A percentile compares a stretch with the other conserved stretches of the same genome.
Conservation (phyloP, 2,888 invertebrate species). For the Netelia inedita region DNA sequence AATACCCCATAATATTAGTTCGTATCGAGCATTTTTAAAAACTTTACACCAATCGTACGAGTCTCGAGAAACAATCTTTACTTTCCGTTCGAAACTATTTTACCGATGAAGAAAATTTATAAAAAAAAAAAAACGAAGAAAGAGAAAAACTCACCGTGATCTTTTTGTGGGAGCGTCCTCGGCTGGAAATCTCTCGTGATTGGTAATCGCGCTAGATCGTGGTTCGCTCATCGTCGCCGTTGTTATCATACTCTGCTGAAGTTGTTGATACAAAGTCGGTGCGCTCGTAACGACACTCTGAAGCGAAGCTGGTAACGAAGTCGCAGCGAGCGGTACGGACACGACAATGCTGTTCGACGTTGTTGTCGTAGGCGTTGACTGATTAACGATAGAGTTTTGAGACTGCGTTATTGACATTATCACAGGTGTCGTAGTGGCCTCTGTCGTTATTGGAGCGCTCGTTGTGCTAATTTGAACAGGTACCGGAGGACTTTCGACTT, state of each 20-base stretch:
- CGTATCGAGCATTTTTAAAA: too few relatives aligned
- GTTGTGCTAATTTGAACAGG: conserved; percentile 75
- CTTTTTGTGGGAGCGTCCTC: conserved; percentile 85
- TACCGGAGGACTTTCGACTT: conserved; percentile 78
- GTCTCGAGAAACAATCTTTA: too few relatives aligned
- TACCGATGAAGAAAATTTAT: not conserved
- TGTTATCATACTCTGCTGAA: conserved; percentile 81
- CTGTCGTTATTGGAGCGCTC: conserved; percentile 75
- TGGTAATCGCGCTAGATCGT: conserved; percentile 81
- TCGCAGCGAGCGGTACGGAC: conserved; percentile 88
- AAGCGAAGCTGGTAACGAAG: conserved; percentile 81
- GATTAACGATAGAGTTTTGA: conserved; percentile 77
- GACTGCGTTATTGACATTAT: conserved; percentile 82
- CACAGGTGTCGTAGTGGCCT: conserved; percentile 80
- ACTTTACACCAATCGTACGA: too few relatives aligned
- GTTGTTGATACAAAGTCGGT: conserved; percentile 83
- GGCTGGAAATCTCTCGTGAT: conserved; percentile 85
- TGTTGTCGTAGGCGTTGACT: conserved; percentile 81
- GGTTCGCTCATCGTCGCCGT: conserved; percentile 75
- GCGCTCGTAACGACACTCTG: conserved; percentile 80
- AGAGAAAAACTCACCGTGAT: conserved; percentile 85
- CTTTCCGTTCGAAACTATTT: too few relatives aligned
- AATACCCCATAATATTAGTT: too few relatives aligned
- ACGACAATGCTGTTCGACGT: conserved; percentile 87
- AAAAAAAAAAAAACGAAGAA: not conserved